Conservation (phyloP, 2,113 vertebrate genomes). For the Nothocercus julius region DNA sequence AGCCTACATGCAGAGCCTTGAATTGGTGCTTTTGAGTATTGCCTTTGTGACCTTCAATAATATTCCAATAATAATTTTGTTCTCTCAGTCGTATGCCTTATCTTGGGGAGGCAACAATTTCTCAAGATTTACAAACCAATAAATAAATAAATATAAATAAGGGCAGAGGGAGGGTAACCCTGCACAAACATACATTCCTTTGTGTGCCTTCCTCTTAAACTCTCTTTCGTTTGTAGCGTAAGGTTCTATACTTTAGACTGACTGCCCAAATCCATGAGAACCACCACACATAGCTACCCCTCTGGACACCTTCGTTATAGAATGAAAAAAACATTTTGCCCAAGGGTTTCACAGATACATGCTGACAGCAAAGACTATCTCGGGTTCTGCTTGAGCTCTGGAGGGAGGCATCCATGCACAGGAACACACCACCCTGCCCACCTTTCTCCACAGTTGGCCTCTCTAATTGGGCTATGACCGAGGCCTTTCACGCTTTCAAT, state of each 20-base stretch:
- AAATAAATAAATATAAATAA: no score
- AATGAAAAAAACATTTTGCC: neutral
- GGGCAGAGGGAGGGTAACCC: no score
- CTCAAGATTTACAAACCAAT: neutral
- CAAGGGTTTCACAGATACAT: neutral
- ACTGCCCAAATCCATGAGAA: neutral
- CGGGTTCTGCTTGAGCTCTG: neutral
- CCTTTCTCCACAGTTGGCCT: neutral
- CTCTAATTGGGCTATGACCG: neutral
- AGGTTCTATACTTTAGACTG: neutral
- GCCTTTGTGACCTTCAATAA: neutral
- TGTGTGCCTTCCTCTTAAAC: neutral
- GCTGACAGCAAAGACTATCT: neutral
- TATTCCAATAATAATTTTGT: no score
- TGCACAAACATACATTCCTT: neutral
- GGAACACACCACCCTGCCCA: neutral
- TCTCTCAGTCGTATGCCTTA: no score
- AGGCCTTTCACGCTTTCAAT: neutral
- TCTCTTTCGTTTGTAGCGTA: neutral
- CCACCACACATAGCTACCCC: rapidly evolving
- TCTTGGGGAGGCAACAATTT: neutral
- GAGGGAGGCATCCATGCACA: neutral
- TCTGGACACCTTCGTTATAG: neutral
- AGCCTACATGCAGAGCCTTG: neutral
- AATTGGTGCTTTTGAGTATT: neutral